Evolutionary conservation across 2,113 vertebrate species (phyloP).

Genomic region (Bothrops jararaca): DNA sequence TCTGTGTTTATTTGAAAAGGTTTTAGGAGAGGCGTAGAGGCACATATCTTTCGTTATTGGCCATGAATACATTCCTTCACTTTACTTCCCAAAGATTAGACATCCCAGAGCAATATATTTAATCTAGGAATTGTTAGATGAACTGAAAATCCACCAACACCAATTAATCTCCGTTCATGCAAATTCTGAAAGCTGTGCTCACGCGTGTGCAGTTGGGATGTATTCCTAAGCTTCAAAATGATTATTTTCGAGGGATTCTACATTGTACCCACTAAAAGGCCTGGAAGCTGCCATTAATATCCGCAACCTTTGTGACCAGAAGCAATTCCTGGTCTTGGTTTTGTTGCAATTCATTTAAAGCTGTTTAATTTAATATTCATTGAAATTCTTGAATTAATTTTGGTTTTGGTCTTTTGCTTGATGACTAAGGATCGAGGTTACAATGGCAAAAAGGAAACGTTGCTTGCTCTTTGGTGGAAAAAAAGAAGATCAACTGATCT

Average conservation of each 20-base stretch:
- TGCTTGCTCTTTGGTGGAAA: conserved; percentile 16
- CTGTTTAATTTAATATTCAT: too few species aligned
- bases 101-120: background rate
- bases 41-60: background rate
- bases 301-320: background rate
- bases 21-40: background rate
- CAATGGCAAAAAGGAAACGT: background rate
- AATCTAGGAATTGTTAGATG: background rate
- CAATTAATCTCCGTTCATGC: background rate
- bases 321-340: background rate
- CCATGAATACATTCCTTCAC: background rate
- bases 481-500: conserved; percentile 5
- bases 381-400: background rate
- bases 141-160: background rate
- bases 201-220: background rate
- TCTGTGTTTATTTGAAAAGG: background rate
- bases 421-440: background rate
- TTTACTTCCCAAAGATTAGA: background rate
- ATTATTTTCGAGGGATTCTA: background rate
- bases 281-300: background rate
- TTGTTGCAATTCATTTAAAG: background rate
- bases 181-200: background rate
- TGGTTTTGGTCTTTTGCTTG: background rate
- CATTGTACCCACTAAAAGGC: background rate
- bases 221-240: background rate